Base-by-base conservation (phyloP, 2,113 vertebrate genomes). In the Oreotrochilus melanogaster region DNA sequence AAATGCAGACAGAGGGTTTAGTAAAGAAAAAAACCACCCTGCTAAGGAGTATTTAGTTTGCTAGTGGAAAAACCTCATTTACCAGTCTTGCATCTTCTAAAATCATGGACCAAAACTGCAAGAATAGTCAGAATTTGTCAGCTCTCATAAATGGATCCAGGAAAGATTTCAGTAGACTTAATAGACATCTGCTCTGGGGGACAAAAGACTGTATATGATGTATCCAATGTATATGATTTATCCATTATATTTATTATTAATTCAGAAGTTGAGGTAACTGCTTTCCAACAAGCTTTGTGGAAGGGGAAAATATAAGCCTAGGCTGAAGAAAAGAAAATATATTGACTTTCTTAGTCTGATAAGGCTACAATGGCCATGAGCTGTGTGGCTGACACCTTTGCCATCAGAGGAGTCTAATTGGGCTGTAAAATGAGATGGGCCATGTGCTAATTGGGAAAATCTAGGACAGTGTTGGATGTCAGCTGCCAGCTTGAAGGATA, bases 11-110 rank as follows among this genome's bases (percentile, higher is more conserved):
- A 19, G 47, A 80, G 61, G 18, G 51, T 39, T 23, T 62, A 92
- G 14, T 45, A 60, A 70, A 83, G 47, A 66, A 37, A 33, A 69
- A 86, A 89, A 71, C 2, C 13, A 15, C 56, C 16, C 19, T 66
- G 18, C 42, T 76, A 45, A 79, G 23, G 16, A 33, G 19, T 6
- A n/a, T 11, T 18, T 5, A 5, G 6, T 35, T 70, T 25, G 33
- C 30, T 65, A 21, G 28, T 45, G 45, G 22, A 73, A 69, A 31
- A 22, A 58, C 5, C 15, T 76, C 4, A 45, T 65, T 66, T 14
- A 66, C n/a, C 18, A n/a, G 0, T 58, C 0, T 1, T 74, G n/a
- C 6, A 7, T 6, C 23, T 66, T 66, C 9, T 8, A 78, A 85
- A 74, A 42, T 73, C 28, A 18, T 3, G 2, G 11, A 3, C 6